Base-by-base conservation (phyloP, 1,140 invertebrate genomes). In the Galendromus occidentalis region DNA sequence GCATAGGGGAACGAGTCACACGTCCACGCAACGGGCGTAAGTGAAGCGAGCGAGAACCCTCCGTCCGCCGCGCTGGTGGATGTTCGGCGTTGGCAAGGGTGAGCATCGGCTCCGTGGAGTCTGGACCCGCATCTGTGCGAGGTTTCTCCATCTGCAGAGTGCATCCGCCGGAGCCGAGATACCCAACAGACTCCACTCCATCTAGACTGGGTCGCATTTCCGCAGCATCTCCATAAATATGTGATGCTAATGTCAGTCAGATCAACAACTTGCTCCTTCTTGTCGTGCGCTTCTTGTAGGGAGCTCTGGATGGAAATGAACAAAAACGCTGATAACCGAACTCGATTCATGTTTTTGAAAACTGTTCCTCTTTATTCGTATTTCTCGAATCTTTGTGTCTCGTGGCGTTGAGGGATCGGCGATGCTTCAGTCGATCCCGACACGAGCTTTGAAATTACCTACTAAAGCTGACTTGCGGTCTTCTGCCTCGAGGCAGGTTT, bases 191-290 rank as follows among this genome's bases (percentile, higher is more conserved):
- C 33, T 39, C 33, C 33, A 39, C 33, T 39, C 33, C 33, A 39
- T 39, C 33, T 39, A 39, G 33, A 39, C 33, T 39, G 33, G 33
- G 33, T 39, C 33, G 33, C 33, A 9, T 39, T 39, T 39, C 33
- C 33, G 4, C 33, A 39, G 33, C 33, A 39, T 39, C 33, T 39
- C 33, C 51, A 25, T 59, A 59, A 59, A 59, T 59, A 59, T 59
- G 51, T 59, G 33, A 59, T 59, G 51, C 51, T 59, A 59, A 59
- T 59, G 51, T 33, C 33, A 59, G n/a, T 59, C 51, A 59, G 51
- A 25, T 59, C 51, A 59, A 59, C 51, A 59, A 59, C 51, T 59
- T 59, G 51, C 33, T 14, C 22, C 51, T 12, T 33, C 51, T n/a
- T 33, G 22, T 14, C 6, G 4, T 22, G 25, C 17, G 14, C 51